Conservation (phyloP, 2,113 vertebrate species). For the Lampris megalopsis region DNA sequence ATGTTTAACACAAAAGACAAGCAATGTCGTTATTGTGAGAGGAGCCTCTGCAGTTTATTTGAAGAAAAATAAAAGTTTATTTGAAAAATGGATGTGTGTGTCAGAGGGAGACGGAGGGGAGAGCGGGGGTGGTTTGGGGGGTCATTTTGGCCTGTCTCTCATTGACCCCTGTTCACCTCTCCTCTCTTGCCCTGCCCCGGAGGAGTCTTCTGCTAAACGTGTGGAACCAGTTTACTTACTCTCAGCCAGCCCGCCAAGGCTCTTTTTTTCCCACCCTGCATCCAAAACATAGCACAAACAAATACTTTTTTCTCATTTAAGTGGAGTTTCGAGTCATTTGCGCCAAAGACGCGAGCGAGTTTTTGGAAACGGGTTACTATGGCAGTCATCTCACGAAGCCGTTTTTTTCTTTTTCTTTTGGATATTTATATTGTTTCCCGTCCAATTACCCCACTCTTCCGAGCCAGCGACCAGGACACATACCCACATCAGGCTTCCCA, state of each 20-base stretch:
- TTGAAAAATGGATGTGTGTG: conserved; percentile 1
- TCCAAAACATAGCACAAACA: no score
- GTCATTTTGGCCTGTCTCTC: conserved; percentile 49
- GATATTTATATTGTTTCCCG: neutral
- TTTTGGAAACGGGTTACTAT: no score
- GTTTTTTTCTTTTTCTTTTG: conserved; percentile 1
- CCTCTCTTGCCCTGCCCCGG: conserved; percentile 48
- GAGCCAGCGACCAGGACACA: no score
- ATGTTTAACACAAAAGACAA: conserved; percentile 42
- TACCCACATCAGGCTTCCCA: no score
- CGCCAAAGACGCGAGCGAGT: no score
- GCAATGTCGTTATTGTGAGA: neutral
- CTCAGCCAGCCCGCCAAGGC: conserved; percentile 68
- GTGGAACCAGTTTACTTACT: conserved; percentile 51
- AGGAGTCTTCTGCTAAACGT: conserved; percentile 68
- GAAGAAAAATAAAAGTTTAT: neutral
- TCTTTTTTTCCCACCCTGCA: conserved; percentile 19
- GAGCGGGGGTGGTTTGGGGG: neutral
- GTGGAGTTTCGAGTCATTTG: neutral
- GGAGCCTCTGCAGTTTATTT: neutral
- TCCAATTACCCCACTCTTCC: no score
- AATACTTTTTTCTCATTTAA: conserved; percentile 34
- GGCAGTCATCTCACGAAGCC: no score
- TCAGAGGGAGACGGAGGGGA: neutral
- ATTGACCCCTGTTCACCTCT: conserved; percentile 68